Percentiles rank a stretch among this genome's conserved stretches.
phyloP scores from a whole-genome alignment of 2,888 invertebrate species.

The Sinohyriopsis cumingii region DNA sequence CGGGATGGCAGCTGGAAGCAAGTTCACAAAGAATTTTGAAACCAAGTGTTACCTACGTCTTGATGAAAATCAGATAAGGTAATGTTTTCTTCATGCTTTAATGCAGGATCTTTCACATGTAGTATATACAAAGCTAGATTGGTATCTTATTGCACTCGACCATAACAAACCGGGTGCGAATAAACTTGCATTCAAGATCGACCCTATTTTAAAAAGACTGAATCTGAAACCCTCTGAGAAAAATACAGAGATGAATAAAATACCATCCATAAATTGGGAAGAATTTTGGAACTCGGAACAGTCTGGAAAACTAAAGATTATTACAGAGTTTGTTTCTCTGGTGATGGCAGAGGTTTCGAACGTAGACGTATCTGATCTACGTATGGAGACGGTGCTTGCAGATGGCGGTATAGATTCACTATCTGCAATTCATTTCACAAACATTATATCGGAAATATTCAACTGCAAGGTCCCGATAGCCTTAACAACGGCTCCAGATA shows the following conservation, averaged over 20 bases:
- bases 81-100: slow-evolving; percentile 34
- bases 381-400: too few relatives aligned
- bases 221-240: not conserved
- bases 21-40: slow-evolving; percentile 17
- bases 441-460: too few relatives aligned
- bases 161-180: not conserved
- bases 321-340: too few relatives aligned
- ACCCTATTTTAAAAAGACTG: not conserved
- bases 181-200: not conserved
- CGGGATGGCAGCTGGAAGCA: slow-evolving; percentile 40
- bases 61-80: slow-evolving; percentile 14
- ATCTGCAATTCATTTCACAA: too few relatives aligned
- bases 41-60: slow-evolving; percentile 16
- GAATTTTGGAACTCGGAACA: too few relatives aligned
- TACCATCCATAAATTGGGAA: slow-evolving; percentile 13
- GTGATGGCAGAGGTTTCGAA: too few relatives aligned
- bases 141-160: slow-evolving; percentile 23
- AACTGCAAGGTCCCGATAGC: too few relatives aligned
- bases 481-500: too few relatives aligned
- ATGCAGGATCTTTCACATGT: slow-evolving; percentile 31
- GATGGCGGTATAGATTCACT: too few relatives aligned
- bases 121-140: slow-evolving; percentile 35
- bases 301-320: too few relatives aligned
- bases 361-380: too few relatives aligned
- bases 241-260: not conserved